phyloP scores from a whole-genome alignment of 1,140 invertebrate species.

The Grapholita molesta region DNA sequence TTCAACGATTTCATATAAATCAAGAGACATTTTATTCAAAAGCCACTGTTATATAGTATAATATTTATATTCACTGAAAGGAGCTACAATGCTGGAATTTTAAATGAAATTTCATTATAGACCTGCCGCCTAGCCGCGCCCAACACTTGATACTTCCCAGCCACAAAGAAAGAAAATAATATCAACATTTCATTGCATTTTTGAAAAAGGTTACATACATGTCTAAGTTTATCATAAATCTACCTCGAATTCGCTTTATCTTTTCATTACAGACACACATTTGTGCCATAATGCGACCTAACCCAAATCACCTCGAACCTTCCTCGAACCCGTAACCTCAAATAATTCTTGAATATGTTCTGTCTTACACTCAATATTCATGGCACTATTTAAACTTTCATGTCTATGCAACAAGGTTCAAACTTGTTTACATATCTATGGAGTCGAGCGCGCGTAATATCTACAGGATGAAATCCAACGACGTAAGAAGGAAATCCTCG shows the following conservation, averaged over 20 bases:
- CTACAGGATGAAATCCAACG: not conserved
- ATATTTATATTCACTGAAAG: too few species aligned
- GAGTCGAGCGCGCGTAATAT: not conserved
- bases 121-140: too few species aligned
- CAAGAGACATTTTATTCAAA: too few species aligned
- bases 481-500: conserved; percentile 2
- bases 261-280: not conserved
- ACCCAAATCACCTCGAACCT: not conserved
- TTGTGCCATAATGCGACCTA: not conserved
- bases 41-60: too few species aligned
- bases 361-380: not conserved
- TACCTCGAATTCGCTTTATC: not conserved
- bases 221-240: not conserved
- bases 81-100: too few species aligned
- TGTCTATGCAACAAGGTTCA: not conserved
- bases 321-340: not conserved
- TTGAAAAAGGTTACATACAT: not conserved
- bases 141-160: too few species aligned
- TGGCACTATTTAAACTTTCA: not conserved
- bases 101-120: too few species aligned
- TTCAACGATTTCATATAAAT: not conserved
- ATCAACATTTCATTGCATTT: too few species aligned
- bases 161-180: too few species aligned
- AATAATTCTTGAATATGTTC: not conserved
- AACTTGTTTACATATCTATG: not conserved